A percentile compares a stretch with the other conserved stretches of the same genome.
Conservation (phyloP, 2,113 vertebrate genomes). For the Anolis sagrei region DNA sequence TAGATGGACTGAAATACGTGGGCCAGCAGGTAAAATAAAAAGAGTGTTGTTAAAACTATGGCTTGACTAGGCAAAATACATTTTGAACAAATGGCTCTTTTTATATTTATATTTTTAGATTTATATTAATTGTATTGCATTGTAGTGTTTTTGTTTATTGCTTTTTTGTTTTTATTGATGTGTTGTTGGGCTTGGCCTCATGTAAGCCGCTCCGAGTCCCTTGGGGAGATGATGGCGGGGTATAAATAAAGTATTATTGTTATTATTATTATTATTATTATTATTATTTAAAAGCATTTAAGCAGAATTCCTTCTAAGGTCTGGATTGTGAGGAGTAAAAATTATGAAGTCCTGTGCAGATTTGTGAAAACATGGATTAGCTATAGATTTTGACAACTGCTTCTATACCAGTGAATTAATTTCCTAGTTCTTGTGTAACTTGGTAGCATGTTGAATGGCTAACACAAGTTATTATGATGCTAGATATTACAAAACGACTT, state of each 20-base stretch:
- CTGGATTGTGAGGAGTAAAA: background rate
- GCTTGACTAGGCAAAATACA: background rate
- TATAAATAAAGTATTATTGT: too few relatives aligned
- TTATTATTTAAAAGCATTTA: background rate
- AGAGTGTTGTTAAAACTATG: conserved; percentile 7
- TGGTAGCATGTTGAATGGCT: background rate
- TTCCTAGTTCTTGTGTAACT: background rate
- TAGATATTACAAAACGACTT: background rate
- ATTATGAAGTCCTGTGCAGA: background rate
- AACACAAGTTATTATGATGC: background rate
- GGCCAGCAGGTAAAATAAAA: conserved; percentile 90
- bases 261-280: too few relatives aligned
- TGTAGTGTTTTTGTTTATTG: too few relatives aligned
- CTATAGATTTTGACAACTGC: background rate
- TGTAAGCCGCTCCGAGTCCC: too few relatives aligned
- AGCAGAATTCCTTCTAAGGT: background rate
- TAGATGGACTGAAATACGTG: conserved; percentile 93
- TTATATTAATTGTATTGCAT: too few relatives aligned
- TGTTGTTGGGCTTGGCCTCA: too few relatives aligned
- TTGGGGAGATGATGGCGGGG: too few relatives aligned
- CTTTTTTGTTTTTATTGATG: too few relatives aligned
- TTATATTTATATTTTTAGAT: too few relatives aligned
- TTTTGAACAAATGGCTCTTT: background rate
- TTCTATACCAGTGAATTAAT: background rate
- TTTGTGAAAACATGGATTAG: background rate